Evolutionary conservation across 2,888 invertebrate species (phyloP).

Genomic region (Lasioglossum calceatum): DNA sequence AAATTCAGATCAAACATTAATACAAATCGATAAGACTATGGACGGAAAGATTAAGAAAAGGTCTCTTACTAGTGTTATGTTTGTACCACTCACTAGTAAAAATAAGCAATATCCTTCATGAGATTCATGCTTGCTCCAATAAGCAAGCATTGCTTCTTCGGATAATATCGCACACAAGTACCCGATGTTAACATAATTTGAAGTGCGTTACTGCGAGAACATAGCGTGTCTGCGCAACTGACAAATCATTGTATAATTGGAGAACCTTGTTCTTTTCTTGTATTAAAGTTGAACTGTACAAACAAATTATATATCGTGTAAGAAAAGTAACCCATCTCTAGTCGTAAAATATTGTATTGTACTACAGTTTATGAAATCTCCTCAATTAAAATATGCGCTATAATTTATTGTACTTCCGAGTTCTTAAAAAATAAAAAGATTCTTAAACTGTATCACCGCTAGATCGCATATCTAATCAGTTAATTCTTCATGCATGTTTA

Average conservation of each 20-base stretch:
- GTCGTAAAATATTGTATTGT: conserved; percentile 11
- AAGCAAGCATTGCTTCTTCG: conserved; percentile 60
- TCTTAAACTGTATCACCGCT: conserved; percentile 36
- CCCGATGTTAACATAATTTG: neutral
- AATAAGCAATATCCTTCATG: conserved; percentile 88
- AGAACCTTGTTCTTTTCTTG: neutral
- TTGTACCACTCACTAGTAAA: conserved; percentile 97
- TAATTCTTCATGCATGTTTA: conserved; percentile 11
- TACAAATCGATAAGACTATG: conserved; percentile 93
- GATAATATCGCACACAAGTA: conserved; percentile 16
- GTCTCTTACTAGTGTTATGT: conserved; percentile 97
- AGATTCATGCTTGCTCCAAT: conserved; percentile 81
- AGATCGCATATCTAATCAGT: conserved; percentile 12
- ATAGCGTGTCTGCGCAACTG: neutral
- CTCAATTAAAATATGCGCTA: conserved; percentile 17
- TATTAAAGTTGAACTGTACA: neutral
- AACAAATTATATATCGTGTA: neutral
- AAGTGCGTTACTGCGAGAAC: neutral
- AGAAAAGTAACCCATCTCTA: conserved; percentile 13
- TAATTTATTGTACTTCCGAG: conserved; percentile 45
- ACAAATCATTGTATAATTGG: conserved; percentile 1
- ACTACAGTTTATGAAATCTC: conserved; percentile 3
- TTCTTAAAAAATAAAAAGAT: conserved; percentile 45
- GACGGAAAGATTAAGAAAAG: conserved; percentile 92
- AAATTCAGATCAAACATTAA: conserved; percentile 94